Base-by-base conservation (phyloP, 2,113 vertebrate genomes). In the Apodemus sylvaticus region DNA sequence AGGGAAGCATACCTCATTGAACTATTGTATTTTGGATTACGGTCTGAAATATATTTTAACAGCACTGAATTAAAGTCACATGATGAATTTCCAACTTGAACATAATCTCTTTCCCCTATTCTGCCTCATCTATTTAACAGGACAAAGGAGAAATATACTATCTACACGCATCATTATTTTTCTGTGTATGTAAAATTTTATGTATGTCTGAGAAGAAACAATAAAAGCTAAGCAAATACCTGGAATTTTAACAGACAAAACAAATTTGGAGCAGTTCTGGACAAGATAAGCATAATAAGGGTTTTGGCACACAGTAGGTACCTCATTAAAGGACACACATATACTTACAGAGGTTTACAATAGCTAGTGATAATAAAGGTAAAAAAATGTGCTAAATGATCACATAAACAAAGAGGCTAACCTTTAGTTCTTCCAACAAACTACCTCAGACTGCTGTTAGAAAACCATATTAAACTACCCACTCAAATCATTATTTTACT, bases 371-470 rank as follows among this genome's bases (percentile, higher is more conserved):
- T n/a, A 92, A 66, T 36, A 79, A 87, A 91, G 4, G 24, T 16
- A 20, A 7, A 76, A 83, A n/a, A 76, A 86, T 83, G n/a, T 64
- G 70, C 10, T 86, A 70, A 92, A 51, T 29, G 89, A 55, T 45
- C 78, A 71, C 64, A 86, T 88, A 77, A 66, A 71, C 24, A 92
- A 70, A 79, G 42, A 87, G 96, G 48, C 29, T 88, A 86, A 89
- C 93, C 68, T 90, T 85, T 34, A 96, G 53, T 97, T 98, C 97
- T 97, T 94, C 97, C 96, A 96, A 95, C 93, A 91, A 78, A 70
- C 24, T 86, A 68, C 81, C 53, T 90, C 42, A 73, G 94, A 94
- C 79, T 97, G 97, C 79, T 97, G 97, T 93, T 95, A 95, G 81
- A 5, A 22, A 39, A 39, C 39, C 26, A 62, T 42, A 12, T 97